phyloP scores from a whole-genome alignment of 2,113 vertebrate species.

The Petromus typicus region DNA sequence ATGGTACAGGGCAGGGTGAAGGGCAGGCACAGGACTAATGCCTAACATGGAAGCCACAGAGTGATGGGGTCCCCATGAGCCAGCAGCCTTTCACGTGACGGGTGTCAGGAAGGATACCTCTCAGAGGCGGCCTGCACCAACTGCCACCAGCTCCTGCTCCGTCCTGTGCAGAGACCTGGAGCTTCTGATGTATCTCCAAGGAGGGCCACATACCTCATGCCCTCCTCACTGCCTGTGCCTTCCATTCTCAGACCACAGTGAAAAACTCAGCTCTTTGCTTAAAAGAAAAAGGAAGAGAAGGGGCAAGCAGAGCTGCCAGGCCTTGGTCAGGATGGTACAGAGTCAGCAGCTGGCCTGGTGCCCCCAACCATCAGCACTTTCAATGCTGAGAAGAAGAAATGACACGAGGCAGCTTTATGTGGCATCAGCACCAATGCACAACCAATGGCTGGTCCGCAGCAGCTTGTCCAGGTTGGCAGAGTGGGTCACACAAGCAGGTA shows the following conservation, averaged over 20 bases:
- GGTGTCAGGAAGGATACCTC: not conserved
- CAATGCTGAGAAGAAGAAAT: not conserved
- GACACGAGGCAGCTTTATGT: not conserved
- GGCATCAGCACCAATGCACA: not conserved
- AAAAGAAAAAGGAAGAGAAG: not conserved
- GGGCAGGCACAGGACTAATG: accelerated
- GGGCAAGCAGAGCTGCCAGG: not conserved
- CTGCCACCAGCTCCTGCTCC: not conserved
- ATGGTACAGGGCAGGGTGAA: not conserved
- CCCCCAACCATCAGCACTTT: not conserved
- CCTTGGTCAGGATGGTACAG: not conserved
- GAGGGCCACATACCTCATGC: accelerated
- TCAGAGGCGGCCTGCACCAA: not conserved
- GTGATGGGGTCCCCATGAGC: no score
- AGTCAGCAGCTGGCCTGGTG: constrained; percentile 1
- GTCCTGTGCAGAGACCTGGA: not conserved
- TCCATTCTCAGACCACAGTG: accelerated
- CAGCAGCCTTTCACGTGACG: not conserved
- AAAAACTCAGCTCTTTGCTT: not conserved
- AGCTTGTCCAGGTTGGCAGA: not conserved
- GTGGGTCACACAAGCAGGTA: accelerated
- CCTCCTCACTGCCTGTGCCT: not conserved
- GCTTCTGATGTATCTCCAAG: accelerated
- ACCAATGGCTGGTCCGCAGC: accelerated
- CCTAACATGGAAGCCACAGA: not conserved